A percentile compares a stretch with the other conserved stretches of the same genome.
Evolutionary conservation across 1,140 invertebrate genomes (phyloP).

Genomic region (Myzus persicae): DNA sequence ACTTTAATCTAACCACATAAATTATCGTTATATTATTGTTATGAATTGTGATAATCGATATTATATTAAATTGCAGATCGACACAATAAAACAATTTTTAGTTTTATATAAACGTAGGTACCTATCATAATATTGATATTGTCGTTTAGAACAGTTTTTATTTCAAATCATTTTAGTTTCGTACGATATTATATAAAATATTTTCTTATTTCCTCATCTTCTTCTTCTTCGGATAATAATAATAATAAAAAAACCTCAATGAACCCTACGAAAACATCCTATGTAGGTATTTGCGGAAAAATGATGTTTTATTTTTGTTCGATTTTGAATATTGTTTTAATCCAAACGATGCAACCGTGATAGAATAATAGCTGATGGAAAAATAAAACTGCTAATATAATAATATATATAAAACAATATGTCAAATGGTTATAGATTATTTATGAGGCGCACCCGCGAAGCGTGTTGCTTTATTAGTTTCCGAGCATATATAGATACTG

Average conservation of each 20-base stretch:
- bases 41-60: background rate
- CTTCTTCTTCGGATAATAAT: too few species aligned
- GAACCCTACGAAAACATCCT: background rate
- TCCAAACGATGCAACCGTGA: background rate
- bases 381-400: background rate
- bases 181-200: background rate
- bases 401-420: background rate
- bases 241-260: background rate
- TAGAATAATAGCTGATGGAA: background rate
- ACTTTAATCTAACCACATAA: background rate
- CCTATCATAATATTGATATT: background rate
- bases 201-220: background rate
- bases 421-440: background rate
- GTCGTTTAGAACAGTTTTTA: background rate
- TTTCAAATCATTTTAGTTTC: background rate
- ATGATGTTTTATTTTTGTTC: background rate
- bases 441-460: background rate
- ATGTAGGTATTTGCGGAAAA: background rate
- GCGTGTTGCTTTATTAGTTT: background rate
- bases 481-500: background rate
- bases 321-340: background rate
- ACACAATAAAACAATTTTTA: background rate
- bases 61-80: background rate
- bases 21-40: background rate
- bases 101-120: background rate